Evolutionary conservation across 2,113 vertebrate species (phyloP).

Genomic region (Paralichthys olivaceus): DNA sequence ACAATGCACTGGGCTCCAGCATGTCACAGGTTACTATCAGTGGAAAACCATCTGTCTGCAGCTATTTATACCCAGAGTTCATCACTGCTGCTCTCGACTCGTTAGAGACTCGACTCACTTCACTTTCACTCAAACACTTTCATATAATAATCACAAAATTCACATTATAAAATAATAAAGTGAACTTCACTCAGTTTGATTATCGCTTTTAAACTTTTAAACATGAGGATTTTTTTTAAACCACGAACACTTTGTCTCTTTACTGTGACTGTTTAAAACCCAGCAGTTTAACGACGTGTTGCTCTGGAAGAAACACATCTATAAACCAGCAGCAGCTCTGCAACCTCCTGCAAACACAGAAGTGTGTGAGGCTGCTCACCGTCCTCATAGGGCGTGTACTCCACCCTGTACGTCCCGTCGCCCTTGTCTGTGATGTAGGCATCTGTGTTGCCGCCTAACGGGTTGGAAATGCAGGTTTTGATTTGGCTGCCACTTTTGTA

Average conservation of each 20-base stretch:
- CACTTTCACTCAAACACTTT: not conserved
- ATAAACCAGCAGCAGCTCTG: too few relatives aligned
- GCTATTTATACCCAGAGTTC: slow-evolving; percentile 58
- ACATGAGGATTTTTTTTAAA: too few relatives aligned
- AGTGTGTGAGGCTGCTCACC: slow-evolving; percentile 74
- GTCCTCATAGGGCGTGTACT: slow-evolving; percentile 92
- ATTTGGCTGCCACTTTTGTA: slow-evolving; percentile 83
- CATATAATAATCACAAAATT: too few relatives aligned
- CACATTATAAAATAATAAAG: too few relatives aligned
- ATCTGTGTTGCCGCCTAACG: slow-evolving; percentile 87
- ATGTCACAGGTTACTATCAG: slow-evolving; percentile 64
- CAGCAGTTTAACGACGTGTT: too few relatives aligned
- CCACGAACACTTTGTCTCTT: too few relatives aligned
- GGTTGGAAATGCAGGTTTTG: slow-evolving; percentile 85
- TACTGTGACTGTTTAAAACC: too few relatives aligned
- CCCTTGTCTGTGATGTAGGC: slow-evolving; percentile 88
- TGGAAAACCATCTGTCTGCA: slow-evolving; percentile 60
- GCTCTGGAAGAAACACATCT: too few relatives aligned
- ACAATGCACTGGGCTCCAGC: slow-evolving; percentile 52
- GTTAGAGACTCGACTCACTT: not conserved
- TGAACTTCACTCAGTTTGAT: too few relatives aligned
- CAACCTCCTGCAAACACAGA: too few relatives aligned
- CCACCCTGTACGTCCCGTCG: slow-evolving; percentile 90
- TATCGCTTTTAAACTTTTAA: too few relatives aligned
- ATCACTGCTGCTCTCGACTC: not conserved